phyloP scores from a whole-genome alignment of 2,888 invertebrate genomes.

The Stenotaenia linearis region DNA sequence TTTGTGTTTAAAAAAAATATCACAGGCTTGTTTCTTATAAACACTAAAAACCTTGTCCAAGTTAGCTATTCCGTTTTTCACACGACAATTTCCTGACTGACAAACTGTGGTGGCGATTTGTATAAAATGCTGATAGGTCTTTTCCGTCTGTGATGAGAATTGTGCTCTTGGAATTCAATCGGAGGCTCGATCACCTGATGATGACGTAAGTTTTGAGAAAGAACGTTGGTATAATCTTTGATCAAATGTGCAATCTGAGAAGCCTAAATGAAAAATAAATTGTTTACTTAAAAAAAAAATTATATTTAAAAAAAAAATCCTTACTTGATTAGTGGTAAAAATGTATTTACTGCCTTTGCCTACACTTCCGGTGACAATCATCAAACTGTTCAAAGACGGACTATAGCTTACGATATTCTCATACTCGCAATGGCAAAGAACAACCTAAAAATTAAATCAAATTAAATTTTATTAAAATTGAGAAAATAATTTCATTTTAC shows the following conservation, averaged over 20 bases:
- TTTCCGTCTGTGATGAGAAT: conserved; percentile 35
- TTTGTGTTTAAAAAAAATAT: conserved; percentile 21
- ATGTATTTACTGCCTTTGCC: conserved; percentile 89
- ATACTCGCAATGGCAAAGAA: conserved; percentile 87
- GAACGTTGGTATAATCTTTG: conserved; percentile 74
- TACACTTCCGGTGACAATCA: conserved; percentile 83
- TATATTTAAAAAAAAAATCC: conserved; percentile 28
- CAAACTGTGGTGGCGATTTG: conserved; percentile 40
- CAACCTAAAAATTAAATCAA: conserved; percentile 54
- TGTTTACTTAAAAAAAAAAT: not conserved
- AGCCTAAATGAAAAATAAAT: conserved; percentile 57
- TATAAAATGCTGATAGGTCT: conserved; percentile 40
- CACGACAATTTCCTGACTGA: conserved; percentile 38
- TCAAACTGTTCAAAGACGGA: conserved; percentile 82
- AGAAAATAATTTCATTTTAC: conserved; percentile 39
- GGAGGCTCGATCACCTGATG: conserved; percentile 31
- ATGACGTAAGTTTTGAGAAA: conserved; percentile 41
- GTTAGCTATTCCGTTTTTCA: conserved; percentile 19
- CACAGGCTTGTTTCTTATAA: conserved; percentile 8
- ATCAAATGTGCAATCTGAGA: conserved; percentile 89
- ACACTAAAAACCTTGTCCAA: conserved; percentile 2
- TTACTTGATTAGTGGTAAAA: conserved; percentile 82
- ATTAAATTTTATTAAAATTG: not conserved
- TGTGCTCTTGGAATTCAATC: conserved; percentile 29
- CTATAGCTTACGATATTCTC: conserved; percentile 82